A percentile compares a stretch with the other conserved stretches of the same genome.
Evolutionary conservation across 2,113 vertebrate genomes (phyloP).

Genomic region (rabbit (Oryctolagus cuniculus)): DNA sequence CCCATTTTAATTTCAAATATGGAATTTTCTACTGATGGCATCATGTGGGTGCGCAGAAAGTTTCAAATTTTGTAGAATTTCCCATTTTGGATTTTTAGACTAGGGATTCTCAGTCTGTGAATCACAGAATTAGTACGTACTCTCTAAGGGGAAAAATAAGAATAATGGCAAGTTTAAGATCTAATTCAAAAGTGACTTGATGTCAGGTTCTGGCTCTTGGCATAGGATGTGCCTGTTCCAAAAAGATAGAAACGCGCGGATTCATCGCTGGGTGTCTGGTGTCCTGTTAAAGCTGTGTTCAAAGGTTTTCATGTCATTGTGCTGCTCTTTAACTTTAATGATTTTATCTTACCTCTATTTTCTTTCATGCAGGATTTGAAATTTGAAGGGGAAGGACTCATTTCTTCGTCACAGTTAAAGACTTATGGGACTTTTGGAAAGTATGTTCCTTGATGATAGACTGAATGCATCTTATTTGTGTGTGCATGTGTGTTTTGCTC

Average conservation of each 20-base stretch:
- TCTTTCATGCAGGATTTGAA: slow-evolving; percentile 84
- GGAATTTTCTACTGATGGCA: too few species aligned
- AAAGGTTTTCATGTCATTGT: not conserved
- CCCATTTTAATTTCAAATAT: too few species aligned
- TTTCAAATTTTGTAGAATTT: too few species aligned
- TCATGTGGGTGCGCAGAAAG: too few species aligned
- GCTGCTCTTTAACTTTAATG: not conserved
- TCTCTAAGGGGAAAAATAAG: not conserved
- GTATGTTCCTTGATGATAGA: slow-evolving; percentile 85
- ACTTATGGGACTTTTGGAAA: slow-evolving; percentile 85
- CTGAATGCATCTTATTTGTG: not conserved
- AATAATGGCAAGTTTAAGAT: not conserved
- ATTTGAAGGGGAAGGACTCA: slow-evolving; percentile 80
- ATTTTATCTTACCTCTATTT: slow-evolving; percentile 5
- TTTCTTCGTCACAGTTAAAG: slow-evolving; percentile 82
- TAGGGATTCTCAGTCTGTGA: too few species aligned
- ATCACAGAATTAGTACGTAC: not conserved
- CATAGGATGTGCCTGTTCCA: not conserved
- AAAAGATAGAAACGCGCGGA: too few species aligned
- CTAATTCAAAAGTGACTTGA: not conserved
- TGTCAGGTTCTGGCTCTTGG: not conserved
- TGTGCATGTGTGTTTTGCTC: not conserved
- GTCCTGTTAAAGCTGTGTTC: not conserved
- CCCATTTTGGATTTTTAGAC: too few species aligned
- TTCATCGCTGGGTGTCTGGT: not conserved